Evolutionary conservation across 2,797 vertebrate species (phyloP), one percentile per base, ranked within the genome.

Genomic region (Gambusia yucatana): DNA sequence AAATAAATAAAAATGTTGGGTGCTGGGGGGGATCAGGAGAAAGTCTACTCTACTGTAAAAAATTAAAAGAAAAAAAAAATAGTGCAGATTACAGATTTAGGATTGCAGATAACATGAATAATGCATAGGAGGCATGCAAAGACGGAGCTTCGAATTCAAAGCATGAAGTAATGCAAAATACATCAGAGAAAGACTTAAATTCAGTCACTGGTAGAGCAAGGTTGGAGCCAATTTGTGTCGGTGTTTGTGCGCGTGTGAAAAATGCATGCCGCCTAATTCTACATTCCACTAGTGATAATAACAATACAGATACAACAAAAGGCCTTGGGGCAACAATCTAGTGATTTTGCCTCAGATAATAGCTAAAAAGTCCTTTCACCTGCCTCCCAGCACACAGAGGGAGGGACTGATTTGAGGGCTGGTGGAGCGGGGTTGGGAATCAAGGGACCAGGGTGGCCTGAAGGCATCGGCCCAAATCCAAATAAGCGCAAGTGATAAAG

Each of bases 391-490:
- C 77, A 87, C 81, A 86, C 84, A 87, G 91, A 93, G 84, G 82
- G 77, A 84, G 82, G 82, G 84, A 80, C 77, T 79, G 84, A 81
- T 85, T 85, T 83, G 80, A 75, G 77, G 88, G 85, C 88, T 88
- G 72, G 81, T 11, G 76, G 82, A 87, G 84, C 76, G 1, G 73
- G 55, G 65, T 79, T 83, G 73, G 81, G 89, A 93, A 88, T 79
- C 85, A 77, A 67, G 87, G 81, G 87, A 88, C 67, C 79, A 67
- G 48, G 83, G 82, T 79, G 84, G 90, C 94, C 93, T 91, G 86
- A 84, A 93, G 93, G 91, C 90, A 94, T 95, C 25, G 94, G 94
- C 92, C 46, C 82, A 7, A 44, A 78, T 96, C 94, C 95, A 96
- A 93, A 93, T 80, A 85, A 84, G 67, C 76, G 71, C 75, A 43